These are phyloP conservation scores for Megalopta genalis DNA, from an alignment of 1,140 invertebrate species.

Conservation along the genomic window DNA sequence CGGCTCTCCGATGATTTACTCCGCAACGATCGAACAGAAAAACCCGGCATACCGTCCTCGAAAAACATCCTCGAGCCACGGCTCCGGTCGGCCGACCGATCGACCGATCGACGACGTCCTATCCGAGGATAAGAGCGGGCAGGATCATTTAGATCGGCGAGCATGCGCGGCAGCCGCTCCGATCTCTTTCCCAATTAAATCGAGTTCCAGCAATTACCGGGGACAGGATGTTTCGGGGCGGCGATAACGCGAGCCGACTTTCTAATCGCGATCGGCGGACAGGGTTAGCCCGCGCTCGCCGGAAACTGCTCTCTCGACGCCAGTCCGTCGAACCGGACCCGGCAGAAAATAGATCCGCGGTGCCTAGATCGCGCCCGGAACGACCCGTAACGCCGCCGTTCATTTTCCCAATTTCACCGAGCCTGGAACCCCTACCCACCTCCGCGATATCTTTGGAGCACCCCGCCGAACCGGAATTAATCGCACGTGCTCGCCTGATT, in stretches of 20 bases:
- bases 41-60: too few relatives aligned
- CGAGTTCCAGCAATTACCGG: slow-evolving; percentile 45
- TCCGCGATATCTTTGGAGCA: too few relatives aligned
- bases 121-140: slow-evolving; percentile 28
- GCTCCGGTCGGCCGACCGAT: too few relatives aligned
- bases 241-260: slow-evolving; percentile 52
- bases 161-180: neutral
- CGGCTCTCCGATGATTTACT: neutral
- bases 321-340: neutral
- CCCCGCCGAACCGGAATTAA: too few relatives aligned
- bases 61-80: too few relatives aligned
- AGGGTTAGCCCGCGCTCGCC: slow-evolving; percentile 20
- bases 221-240: slow-evolving; percentile 57
- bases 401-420: too few relatives aligned
- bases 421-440: too few relatives aligned
- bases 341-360: neutral
- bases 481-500: too few relatives aligned
- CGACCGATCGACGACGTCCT: too few relatives aligned
- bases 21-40: too few relatives aligned
- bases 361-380: too few relatives aligned
- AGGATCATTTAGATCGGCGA: slow-evolving; percentile 50
- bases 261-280: slow-evolving; percentile 52
- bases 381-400: too few relatives aligned
- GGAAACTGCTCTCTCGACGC: neutral
- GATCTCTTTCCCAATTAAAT: slow-evolving; percentile 57